A percentile compares a stretch with the other conserved stretches of the same genome.
Evolutionary conservation across 2,797 vertebrate species (phyloP).

Genomic region (Myotis findleyi): DNA sequence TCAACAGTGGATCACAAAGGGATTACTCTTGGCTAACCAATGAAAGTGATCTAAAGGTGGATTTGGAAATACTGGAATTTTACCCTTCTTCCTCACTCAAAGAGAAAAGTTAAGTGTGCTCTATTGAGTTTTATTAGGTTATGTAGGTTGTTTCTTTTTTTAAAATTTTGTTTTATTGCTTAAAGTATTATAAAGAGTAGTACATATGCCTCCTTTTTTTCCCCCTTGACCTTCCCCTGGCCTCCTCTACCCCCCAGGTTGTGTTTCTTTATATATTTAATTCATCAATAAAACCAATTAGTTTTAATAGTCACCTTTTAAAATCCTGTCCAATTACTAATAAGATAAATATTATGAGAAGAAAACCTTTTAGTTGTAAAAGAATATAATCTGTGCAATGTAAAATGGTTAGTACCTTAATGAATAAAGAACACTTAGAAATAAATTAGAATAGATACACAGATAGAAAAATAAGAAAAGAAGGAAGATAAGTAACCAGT

Average conservation of each 20-base stretch:
- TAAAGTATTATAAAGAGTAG: too few relatives aligned
- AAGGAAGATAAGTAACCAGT: not conserved
- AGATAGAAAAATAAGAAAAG: conserved; percentile 7
- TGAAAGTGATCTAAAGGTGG: conserved; percentile 10
- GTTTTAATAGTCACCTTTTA: not conserved
- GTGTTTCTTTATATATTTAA: conserved; percentile 11
- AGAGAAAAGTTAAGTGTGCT: not conserved
- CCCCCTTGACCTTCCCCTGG: too few relatives aligned
- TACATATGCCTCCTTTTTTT: too few relatives aligned
- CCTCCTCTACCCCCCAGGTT: too few relatives aligned
- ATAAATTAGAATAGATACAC: not conserved
- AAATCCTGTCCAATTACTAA: conserved; percentile 13
- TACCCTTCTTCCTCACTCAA: not conserved
- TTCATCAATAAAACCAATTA: conserved; percentile 24
- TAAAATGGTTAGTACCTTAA: conserved; percentile 4
- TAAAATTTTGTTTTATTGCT: too few relatives aligned
- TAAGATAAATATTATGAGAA: not conserved
- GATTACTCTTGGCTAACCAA: conserved; percentile 23
- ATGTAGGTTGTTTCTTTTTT: not conserved
- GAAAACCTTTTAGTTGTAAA: conserved; percentile 49
- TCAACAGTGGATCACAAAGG: conserved; percentile 21
- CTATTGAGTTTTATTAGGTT: not conserved
- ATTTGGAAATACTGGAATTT: conserved; percentile 27
- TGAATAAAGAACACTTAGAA: conserved; percentile 25
- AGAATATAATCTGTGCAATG: not conserved